These are phyloP conservation scores for Squalus acanthias DNA, from an alignment of 2,797 vertebrate genomes.

Conservation along the genomic window DNA sequence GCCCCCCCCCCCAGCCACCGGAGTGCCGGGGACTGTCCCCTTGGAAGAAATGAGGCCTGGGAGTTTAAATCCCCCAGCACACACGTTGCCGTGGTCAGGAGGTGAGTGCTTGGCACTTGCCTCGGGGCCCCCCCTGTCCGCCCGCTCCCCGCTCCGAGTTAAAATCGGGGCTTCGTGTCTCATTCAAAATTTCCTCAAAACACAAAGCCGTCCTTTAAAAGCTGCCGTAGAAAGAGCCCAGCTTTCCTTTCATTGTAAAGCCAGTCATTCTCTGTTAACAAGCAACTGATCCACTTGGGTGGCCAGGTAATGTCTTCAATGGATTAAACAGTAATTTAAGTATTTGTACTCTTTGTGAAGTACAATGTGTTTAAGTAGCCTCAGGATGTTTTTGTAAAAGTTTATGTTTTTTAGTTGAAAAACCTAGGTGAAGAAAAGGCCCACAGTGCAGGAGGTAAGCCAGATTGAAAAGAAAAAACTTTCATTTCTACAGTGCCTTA, in stretches of 20 bases:
- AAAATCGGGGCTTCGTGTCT: background rate
- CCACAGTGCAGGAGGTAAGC: background rate
- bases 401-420: background rate
- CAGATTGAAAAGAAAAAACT: background rate
- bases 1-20: background rate
- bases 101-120: background rate
- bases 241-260: background rate
- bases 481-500: background rate
- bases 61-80: too few species aligned
- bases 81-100: background rate
- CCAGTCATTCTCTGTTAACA: background rate
- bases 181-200: background rate
- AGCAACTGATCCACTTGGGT: background rate
- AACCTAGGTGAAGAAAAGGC: background rate
- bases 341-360: slow-evolving; percentile 7
- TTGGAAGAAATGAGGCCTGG: background rate
- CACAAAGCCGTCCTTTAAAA: background rate
- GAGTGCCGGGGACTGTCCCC: background rate
- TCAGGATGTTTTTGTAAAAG: background rate
- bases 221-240: background rate
- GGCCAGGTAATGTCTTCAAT: background rate
- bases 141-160: background rate
- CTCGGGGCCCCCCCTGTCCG: background rate
- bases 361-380: background rate
- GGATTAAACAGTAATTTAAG: background rate